Conservation (phyloP, 2,113 vertebrate species). For the Neolamprologus kungweensis region DNA sequence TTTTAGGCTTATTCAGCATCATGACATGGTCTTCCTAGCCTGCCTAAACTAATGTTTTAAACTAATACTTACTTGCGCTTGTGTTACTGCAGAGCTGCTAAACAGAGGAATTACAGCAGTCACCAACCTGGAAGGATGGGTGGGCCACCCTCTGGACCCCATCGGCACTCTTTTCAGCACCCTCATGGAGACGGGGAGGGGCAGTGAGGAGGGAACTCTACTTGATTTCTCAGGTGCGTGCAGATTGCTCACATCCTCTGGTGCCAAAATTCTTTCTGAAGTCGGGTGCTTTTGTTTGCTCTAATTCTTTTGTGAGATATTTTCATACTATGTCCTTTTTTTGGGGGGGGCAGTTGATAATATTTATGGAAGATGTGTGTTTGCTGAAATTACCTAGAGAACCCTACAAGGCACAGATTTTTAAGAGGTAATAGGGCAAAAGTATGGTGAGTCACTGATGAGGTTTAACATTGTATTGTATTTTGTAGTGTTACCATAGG, state of each 20-base stretch:
- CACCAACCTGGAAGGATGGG: slow-evolving; percentile 94
- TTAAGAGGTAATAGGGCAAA: background rate
- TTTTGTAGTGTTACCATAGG: background rate
- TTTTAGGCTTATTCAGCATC: background rate
- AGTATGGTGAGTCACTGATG: background rate
- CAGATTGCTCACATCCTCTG: background rate
- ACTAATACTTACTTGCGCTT: background rate
- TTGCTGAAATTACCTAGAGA: background rate
- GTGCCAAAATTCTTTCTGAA: background rate
- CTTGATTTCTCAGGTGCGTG: slow-evolving; percentile 79
- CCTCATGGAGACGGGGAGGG: slow-evolving; percentile 83
- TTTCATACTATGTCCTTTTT: background rate
- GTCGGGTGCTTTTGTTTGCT: background rate
- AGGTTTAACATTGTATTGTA: background rate
- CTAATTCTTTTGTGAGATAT: background rate
- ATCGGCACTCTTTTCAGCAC: slow-evolving; percentile 91
- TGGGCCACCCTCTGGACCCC: slow-evolving; percentile 93
- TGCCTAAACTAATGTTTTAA: background rate
- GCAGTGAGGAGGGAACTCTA: slow-evolving; percentile 74
- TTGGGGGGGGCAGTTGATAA: background rate
- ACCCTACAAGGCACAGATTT: background rate
- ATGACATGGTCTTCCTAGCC: background rate
- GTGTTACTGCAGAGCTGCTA: slow-evolving; percentile 74
- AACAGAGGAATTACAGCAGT: slow-evolving; percentile 86
- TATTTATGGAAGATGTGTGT: background rate